Evolutionary conservation across 2,797 vertebrate genomes (phyloP).

Genomic region (Falco biarmicus): DNA sequence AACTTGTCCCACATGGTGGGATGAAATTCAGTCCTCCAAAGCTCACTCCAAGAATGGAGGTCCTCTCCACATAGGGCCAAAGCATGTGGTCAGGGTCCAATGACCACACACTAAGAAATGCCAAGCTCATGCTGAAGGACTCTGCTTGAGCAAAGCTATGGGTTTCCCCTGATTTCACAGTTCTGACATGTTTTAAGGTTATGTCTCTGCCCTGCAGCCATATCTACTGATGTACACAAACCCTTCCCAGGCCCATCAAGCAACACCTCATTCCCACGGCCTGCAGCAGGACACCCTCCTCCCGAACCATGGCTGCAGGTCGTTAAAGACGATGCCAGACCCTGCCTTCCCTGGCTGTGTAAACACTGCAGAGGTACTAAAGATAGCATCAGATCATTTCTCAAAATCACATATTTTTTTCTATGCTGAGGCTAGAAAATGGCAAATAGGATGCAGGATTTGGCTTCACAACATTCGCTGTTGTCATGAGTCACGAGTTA

Average conservation of each 20-base stretch:
- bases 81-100: neutral
- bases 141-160: neutral
- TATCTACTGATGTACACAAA: neutral
- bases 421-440: neutral
- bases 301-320: fast-evolving
- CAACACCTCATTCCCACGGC: neutral
- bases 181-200: neutral
- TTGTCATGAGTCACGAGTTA: constrained; percentile 33
- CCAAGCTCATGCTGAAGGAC: neutral
- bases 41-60: neutral
- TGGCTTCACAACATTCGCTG: neutral
- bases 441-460: constrained; percentile 33
- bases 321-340: neutral
- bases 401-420: constrained; percentile 16
- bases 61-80: neutral
- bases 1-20: neutral
- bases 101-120: neutral
- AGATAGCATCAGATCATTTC: neutral
- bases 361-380: neutral
- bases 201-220: neutral
- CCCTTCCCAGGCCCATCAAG: neutral
- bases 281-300: neutral
- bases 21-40: neutral
- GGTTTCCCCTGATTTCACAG: neutral
- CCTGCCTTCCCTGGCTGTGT: neutral